These are phyloP conservation scores for Molorchus minor DNA, from an alignment of 2,888 invertebrate genomes.

Conservation along the genomic window DNA sequence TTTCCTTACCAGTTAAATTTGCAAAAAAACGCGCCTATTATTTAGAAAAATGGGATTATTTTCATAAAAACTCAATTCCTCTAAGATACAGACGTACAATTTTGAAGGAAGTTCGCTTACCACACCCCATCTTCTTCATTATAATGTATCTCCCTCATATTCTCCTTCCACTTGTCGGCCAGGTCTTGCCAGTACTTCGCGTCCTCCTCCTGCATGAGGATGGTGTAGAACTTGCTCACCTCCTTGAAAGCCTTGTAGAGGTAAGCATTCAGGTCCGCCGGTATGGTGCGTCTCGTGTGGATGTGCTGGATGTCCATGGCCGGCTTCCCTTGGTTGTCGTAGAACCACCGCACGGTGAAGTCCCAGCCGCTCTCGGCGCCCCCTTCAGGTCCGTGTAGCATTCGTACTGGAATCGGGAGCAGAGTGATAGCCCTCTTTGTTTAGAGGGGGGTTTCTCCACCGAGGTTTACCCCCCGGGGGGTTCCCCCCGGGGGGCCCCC, in stretches of 20 bases:
- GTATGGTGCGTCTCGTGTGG: constrained; percentile 73
- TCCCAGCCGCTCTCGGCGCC: constrained; percentile 89
- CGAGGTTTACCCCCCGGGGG: neutral
- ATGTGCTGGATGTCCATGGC: constrained; percentile 68
- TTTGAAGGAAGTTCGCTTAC: no score
- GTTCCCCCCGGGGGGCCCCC: no score
- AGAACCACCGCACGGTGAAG: constrained; percentile 84
- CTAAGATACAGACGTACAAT: no score
- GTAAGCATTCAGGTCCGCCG: constrained; percentile 84
- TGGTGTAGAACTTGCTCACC: constrained; percentile 69
- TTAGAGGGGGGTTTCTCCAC: neutral
- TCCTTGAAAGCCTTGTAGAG: constrained; percentile 75
- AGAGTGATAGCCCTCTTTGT: neutral
- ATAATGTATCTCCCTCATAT: constrained; percentile 81
- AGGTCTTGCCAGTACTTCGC: constrained; percentile 64
- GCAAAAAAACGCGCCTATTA: no score
- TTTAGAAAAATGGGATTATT: no score
- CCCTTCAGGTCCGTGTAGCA: constrained; percentile 68
- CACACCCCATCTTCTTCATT: constrained; percentile 78
- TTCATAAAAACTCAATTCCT: no score
- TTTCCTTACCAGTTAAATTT: no score
- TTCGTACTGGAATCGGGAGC: constrained; percentile 49
- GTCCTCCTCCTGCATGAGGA: constrained; percentile 64
- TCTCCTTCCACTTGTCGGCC: constrained; percentile 63
- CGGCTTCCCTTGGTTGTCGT: constrained; percentile 63